Base-by-base conservation (phyloP, 2,888 invertebrate genomes). In the Macroteleia sp. region DNA sequence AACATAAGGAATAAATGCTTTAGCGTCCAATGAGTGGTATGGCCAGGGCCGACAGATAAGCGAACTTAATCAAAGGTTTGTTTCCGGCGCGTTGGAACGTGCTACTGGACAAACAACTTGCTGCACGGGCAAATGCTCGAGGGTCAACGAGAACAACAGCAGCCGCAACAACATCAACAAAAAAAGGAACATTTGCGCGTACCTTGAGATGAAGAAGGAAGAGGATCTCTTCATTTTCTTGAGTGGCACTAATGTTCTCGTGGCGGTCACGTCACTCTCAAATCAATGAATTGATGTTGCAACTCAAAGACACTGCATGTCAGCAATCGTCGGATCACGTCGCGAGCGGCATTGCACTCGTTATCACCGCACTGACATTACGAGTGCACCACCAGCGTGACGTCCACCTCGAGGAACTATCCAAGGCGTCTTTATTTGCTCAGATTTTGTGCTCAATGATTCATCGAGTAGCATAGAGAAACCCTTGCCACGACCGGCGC, bases 141-240 rank as follows among this genome's bases (percentile, higher is more conserved):
- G n/a, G n/a, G 3, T n/a, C n/a, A n/a, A n/a, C 34, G 34, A 34
- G 14, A n/a, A 14, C 34, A 34, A 34, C 25, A 30, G 9, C 41
- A 19, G 14, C n/a, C 17, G 30, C 1, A 25, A 59, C 14, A 22
- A 16, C 46, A 22, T n/a, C 25, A 32, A 30, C 48, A 44, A 54
- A n/a, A 50, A 25, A 16, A n/a, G 10, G 20, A 10, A 46, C 46
- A 70, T 9, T 8, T 16, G 14, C 25, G 19, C 83, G 74, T 89
- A 90, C 91, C 90, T 91, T 90, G 84, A 90, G 85, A 78, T 86
- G 90, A 84, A 90, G 88, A 86, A 89, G 83, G 83, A 87, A 89
- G 85, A 89, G 84, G 83, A 87, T 84, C 80, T 89, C 89, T 83
- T 90, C 91, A 90, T 91, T 88, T 87, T 89, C 89, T 83, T 85